Percentiles rank a stretch among this genome's conserved stretches.
phyloP scores from a whole-genome alignment of 30 jellyfish, hydroid and myxozoan species.

The Mastigias papua region DNA sequence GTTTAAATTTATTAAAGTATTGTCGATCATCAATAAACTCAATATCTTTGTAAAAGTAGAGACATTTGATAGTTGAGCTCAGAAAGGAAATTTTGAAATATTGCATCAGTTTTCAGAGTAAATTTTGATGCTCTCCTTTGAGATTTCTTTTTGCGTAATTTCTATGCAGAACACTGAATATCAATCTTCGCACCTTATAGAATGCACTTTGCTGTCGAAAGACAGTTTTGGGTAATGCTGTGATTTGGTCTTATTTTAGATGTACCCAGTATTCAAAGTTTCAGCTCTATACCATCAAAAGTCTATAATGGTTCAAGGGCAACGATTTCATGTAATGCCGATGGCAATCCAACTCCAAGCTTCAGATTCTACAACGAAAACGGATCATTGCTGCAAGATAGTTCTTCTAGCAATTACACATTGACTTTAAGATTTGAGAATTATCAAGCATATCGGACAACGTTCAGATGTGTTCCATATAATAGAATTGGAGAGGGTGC shows the following conservation, averaged over 20 bases:
- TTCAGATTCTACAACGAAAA: background rate
- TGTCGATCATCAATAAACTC: too few species aligned
- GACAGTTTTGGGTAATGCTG: background rate
- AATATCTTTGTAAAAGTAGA: too few species aligned
- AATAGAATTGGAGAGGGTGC: constrained; percentile 19
- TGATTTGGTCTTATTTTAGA: background rate
- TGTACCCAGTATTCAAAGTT: background rate
- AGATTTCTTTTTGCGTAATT: too few species aligned
- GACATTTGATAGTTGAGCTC: too few species aligned
- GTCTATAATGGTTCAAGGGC: background rate
- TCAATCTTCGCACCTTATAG: too few species aligned
- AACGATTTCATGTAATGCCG: background rate
- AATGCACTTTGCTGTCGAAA: background rate
- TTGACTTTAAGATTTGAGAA: background rate
- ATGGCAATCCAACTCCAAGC: background rate
- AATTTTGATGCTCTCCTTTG: too few species aligned
- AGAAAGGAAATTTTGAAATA: too few species aligned
- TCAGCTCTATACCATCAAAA: background rate
- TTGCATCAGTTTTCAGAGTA: too few species aligned
- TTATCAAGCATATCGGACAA: background rate
- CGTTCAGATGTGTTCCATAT: constrained; percentile 9
- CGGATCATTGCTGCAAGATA: background rate
- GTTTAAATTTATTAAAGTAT: too few species aligned
- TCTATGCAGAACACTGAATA: too few species aligned
- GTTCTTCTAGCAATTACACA: background rate